phyloP scores from a whole-genome alignment of 2,113 vertebrate species.

The Glareola pratincola region DNA sequence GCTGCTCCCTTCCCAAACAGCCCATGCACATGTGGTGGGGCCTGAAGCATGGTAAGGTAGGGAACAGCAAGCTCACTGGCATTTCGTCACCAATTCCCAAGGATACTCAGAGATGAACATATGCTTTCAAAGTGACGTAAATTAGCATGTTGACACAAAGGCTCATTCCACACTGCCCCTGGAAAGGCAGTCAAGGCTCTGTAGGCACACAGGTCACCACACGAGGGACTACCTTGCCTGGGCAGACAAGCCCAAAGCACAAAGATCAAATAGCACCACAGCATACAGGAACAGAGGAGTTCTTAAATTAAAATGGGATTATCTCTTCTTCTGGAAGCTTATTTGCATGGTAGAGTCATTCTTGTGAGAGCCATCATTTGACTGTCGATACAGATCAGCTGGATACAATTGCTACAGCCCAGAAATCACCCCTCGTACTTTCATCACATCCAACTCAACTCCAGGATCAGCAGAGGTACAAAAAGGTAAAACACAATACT shows the following conservation, averaged over 20 bases:
- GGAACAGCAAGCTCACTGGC: neutral
- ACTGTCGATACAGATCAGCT: neutral
- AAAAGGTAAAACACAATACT: neutral
- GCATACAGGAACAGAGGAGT: neutral
- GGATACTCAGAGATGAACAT: neutral
- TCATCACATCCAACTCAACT: neutral
- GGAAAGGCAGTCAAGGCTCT: neutral
- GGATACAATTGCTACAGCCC: neutral
- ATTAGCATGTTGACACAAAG: neutral
- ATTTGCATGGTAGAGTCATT: neutral
- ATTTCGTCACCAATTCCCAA: neutral
- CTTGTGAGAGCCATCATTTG: neutral
- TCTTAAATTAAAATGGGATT: fast-evolving
- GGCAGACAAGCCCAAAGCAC: neutral
- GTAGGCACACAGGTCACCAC: neutral
- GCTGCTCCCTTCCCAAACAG: neutral
- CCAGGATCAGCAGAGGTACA: neutral
- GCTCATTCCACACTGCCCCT: neutral
- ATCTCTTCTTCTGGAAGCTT: neutral
- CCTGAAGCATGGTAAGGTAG: neutral
- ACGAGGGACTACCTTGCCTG: neutral
- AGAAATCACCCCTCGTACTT: neutral
- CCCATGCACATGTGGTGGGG: no score
- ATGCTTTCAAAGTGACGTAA: neutral
- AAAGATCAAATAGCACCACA: neutral